A percentile compares a stretch with the other conserved stretches of the same genome.
phyloP scores from a whole-genome alignment of 2,888 invertebrate genomes.

The Slavum lentiscoides region DNA sequence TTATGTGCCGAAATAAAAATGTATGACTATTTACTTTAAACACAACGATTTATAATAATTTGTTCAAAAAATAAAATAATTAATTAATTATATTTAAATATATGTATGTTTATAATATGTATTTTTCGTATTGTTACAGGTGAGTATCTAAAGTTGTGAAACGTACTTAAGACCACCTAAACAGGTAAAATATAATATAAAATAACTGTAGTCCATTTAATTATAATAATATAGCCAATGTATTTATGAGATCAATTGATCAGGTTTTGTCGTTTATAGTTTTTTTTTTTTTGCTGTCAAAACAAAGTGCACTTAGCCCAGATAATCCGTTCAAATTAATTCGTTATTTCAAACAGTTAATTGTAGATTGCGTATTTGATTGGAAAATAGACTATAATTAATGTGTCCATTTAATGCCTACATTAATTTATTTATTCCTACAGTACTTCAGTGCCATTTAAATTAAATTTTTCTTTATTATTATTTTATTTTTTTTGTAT shows the following conservation, averaged over 20 bases:
- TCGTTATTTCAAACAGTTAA: slow-evolving; percentile 10
- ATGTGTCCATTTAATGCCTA: neutral
- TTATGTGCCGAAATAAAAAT: no score
- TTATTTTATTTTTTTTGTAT: neutral
- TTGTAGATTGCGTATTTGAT: neutral
- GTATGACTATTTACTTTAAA: no score
- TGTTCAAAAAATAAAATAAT: no score
- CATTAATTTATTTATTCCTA: neutral
- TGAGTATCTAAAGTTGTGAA: slow-evolving; percentile 7
- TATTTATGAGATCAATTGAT: neutral
- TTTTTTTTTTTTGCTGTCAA: neutral
- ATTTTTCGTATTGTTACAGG: slow-evolving; percentile 20
- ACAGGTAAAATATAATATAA: slow-evolving; percentile 23
- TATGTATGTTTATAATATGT: neutral
- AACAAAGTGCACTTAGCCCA: slow-evolving; percentile 15
- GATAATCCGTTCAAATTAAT: neutral
- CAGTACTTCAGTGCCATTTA: neutral
- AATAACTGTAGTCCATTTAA: neutral
- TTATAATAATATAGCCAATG: no score
- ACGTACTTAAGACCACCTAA: neutral
- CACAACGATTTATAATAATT: no score
- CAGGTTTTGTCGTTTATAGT: neutral
- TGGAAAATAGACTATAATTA: neutral
- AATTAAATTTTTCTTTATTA: neutral
- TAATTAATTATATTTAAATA: no score